phyloP scores from a whole-genome alignment of 2,888 invertebrate species.

The Cataglyphis albicans region DNA sequence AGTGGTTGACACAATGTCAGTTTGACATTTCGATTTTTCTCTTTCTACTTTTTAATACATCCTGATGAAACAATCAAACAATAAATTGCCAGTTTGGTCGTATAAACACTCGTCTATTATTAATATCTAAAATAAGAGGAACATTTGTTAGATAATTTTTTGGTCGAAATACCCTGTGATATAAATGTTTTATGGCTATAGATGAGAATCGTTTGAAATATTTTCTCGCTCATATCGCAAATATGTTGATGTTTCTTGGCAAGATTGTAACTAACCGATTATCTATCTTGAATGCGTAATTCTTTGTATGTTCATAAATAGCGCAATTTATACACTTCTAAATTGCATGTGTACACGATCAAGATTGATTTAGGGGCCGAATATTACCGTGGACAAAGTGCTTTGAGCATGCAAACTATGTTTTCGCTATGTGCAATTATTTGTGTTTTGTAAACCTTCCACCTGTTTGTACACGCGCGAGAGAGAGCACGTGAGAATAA shows the following conservation, averaged over 20 bases:
- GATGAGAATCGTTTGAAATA: constrained; percentile 64
- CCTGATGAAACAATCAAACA: no score
- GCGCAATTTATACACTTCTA: background rate
- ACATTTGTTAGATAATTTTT: background rate
- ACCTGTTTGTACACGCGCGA: background rate
- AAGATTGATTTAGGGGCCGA: constrained; percentile 16
- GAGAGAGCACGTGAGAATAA: background rate
- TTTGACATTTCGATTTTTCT: no score
- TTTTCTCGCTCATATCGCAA: constrained; percentile 48
- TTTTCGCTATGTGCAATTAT: constrained; percentile 20
- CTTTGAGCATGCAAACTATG: constrained; percentile 21
- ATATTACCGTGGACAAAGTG: constrained; percentile 23
- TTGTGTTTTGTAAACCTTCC: constrained; percentile 28
- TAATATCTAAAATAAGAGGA: background rate
- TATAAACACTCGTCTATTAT: background rate
- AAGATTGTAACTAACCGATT: constrained; percentile 51
- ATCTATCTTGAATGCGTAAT: background rate
- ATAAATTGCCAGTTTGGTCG: no score
- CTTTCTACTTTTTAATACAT: no score
- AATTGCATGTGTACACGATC: constrained; percentile 13
- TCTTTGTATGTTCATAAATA: constrained; percentile 15
- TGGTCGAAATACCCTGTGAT: constrained; percentile 15
- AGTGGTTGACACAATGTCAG: no score
- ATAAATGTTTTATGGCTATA: constrained; percentile 50
- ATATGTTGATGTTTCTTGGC: constrained; percentile 66